Conservation (phyloP, 2,888 invertebrate species). For the Hemicrepidius hirtus region DNA sequence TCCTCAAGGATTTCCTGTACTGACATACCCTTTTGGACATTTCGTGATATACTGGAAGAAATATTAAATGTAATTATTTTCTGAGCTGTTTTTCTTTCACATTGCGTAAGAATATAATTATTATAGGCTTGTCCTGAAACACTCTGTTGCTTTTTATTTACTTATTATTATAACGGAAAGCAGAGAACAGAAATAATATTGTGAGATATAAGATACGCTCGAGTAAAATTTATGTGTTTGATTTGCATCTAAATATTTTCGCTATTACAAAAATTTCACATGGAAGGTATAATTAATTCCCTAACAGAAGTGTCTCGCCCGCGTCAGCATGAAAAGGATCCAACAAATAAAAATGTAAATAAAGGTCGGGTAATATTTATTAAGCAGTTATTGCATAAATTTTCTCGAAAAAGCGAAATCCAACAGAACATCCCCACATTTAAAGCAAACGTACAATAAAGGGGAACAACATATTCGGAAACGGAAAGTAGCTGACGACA, state of each 20-base stretch:
- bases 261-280: conserved; percentile 14
- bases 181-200: not conserved
- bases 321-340: conserved; percentile 32
- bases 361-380: conserved; percentile 43
- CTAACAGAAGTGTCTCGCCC: conserved; percentile 21
- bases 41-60: too few species aligned
- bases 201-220: not conserved
- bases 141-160: too few species aligned
- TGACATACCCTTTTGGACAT: too few species aligned
- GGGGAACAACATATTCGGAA: conserved; percentile 4
- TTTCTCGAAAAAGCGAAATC: conserved; percentile 36
- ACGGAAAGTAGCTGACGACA: conserved; percentile 10
- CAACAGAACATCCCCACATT: conserved; percentile 15
- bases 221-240: conserved; percentile 1
- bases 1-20: too few species aligned
- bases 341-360: conserved; percentile 43
- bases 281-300: conserved; percentile 25
- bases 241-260: conserved; percentile 21
- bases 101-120: too few species aligned
- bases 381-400: conserved; percentile 43
- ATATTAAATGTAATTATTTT: too few species aligned
- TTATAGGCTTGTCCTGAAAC: too few species aligned
- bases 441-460: conserved; percentile 7
- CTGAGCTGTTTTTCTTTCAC: too few species aligned
- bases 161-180: not conserved